These are phyloP conservation scores for Cremastinae sp. DNA, from an alignment of 2,888 invertebrate species.

Conservation along the genomic window DNA sequence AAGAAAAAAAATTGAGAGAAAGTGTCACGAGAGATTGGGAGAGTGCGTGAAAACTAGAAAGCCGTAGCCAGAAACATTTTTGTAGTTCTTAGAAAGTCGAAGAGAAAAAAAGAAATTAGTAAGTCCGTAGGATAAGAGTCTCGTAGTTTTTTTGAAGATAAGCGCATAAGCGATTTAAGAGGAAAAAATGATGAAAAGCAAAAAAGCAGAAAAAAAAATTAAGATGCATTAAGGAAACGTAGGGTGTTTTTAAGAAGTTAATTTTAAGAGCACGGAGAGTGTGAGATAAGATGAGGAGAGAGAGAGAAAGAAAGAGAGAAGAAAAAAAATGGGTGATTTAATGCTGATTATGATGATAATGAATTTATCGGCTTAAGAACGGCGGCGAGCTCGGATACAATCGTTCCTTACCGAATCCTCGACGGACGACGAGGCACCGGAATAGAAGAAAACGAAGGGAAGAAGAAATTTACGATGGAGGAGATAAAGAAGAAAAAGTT, in stretches of 20 bases:
- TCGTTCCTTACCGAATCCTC: slow-evolving; percentile 46
- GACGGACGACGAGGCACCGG: slow-evolving; percentile 43
- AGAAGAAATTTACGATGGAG: slow-evolving; percentile 36
- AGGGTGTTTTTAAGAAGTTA: slow-evolving; percentile 75
- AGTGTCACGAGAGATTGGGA: slow-evolving; percentile 49
- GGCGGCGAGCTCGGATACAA: slow-evolving; percentile 49
- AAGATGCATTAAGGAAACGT: slow-evolving; percentile 65
- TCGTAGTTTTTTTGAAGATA: slow-evolving; percentile 59
- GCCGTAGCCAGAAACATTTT: slow-evolving; percentile 57
- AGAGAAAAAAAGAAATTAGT: slow-evolving; percentile 47
- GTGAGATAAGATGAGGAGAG: slow-evolving; percentile 14
- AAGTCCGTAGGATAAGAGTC: slow-evolving; percentile 57
- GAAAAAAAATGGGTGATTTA: slow-evolving; percentile 23
- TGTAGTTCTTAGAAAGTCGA: slow-evolving; percentile 56
- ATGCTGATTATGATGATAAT: slow-evolving; percentile 62
- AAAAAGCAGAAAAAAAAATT: slow-evolving; percentile 62
- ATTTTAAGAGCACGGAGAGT: slow-evolving; percentile 47
- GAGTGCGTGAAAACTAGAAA: slow-evolving; percentile 48
- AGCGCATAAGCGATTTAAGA: slow-evolving; percentile 55
- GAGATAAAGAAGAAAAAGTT: slow-evolving; percentile 54
- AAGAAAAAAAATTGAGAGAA: slow-evolving; percentile 20
- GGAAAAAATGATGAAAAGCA: slow-evolving; percentile 26
- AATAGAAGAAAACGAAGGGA: slow-evolving; percentile 58
- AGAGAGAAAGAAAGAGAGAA: slow-evolving; percentile 25
- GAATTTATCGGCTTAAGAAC: slow-evolving; percentile 74